Base-by-base conservation (phyloP, 2,888 invertebrate genomes). In the Rhopalosiphum nymphaeae region DNA sequence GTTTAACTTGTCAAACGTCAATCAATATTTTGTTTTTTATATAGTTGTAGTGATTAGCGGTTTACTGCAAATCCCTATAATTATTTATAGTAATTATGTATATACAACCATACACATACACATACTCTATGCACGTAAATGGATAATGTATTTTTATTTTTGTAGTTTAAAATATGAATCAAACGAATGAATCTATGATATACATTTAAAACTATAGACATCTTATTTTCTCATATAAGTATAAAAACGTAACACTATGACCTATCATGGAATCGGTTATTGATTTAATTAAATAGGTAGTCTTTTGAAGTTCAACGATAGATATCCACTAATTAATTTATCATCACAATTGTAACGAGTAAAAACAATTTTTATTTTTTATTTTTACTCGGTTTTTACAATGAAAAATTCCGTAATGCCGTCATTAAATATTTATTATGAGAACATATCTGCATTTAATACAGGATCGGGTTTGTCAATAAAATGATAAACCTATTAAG, bases 1-100 rank as follows among this genome's bases (percentile, higher is more conserved):
- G 57, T n/a, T 87, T n/a, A n/a, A 53, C 86, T 29, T 46, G 46
- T 90, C 61, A 61, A 90, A 67, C 61, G n/a, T 90, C 61, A 61
- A 90, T 90, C 89, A 46, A 90, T 90, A 46, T 61, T 78, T 36
- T 78, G 21, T 42, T 78, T 16, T 16, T n/a, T 36, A 36, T 7
- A 36, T 36, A 7, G 36, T 21, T 25, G 36, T 36, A 78, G 21
- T 78, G 36, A 36, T 78, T 21, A 78, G 36, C 36, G 36, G 78
- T 36, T 21, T 21, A 78, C 36, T 36, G 78, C 7, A 67, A 5
- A 0, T 67, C 26, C 9, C 25, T 21, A 9, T 78, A 78, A 36
- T 16, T 36, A 36, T 78, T 16, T 36, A 36, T 67, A 29, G 13
- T 78, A 78, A 36, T 7, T 67, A 67, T 67, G 5, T 67, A 78